phyloP scores from a whole-genome alignment of 2,113 vertebrate genomes.

The Sphyrna mokarran region DNA sequence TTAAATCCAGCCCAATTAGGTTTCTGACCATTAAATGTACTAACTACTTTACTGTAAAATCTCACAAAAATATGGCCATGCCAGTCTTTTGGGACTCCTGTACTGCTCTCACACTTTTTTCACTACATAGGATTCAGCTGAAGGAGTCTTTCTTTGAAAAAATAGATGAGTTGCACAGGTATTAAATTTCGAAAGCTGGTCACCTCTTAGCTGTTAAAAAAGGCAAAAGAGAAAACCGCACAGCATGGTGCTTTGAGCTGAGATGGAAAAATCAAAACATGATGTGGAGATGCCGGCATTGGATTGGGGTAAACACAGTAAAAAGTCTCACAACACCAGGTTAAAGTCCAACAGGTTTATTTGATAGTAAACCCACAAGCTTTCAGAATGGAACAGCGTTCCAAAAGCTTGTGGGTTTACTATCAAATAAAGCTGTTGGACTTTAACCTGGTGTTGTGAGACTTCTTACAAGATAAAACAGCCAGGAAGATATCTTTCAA shows the following conservation, averaged over 20 bases:
- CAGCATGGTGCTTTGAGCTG: neutral
- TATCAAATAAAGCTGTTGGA: too few species aligned
- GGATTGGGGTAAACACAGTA: too few species aligned
- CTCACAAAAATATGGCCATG: neutral
- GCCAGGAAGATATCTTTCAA: neutral
- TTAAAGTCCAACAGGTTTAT: too few species aligned
- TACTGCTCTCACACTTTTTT: neutral
- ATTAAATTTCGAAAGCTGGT: neutral
- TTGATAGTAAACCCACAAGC: too few species aligned
- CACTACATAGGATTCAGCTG: neutral
- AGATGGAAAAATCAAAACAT: neutral
- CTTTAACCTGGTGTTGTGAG: too few species aligned
- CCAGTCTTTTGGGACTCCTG: neutral
- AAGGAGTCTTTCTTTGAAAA: neutral
- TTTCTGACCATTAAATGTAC: neutral
- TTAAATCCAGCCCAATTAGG: neutral
- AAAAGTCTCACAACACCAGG: too few species aligned
- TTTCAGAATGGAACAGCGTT: too few species aligned
- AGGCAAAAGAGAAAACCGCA: neutral
- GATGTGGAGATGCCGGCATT: too few species aligned
- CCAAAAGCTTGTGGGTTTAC: too few species aligned
- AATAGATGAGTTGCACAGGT: neutral
- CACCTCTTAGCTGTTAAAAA: neutral
- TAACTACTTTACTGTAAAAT: neutral
- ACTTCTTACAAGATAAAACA: neutral